Conservation (phyloP, 2,797 vertebrate species). For the Rhinatrema bivittatum region DNA sequence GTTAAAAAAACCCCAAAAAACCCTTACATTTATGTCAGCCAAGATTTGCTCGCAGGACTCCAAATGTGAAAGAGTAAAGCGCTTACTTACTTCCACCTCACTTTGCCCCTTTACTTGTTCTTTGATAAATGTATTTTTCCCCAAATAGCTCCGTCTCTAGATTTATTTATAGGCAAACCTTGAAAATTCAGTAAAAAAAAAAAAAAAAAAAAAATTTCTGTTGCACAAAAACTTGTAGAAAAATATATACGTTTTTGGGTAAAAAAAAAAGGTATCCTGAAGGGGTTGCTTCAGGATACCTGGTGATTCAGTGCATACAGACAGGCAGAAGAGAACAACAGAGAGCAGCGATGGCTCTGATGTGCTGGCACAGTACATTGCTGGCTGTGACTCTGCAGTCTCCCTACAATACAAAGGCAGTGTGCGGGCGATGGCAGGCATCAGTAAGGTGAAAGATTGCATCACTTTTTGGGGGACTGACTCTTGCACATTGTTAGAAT, state of each 20-base stretch:
- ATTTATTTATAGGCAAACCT: too few relatives aligned
- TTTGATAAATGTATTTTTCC: too few relatives aligned
- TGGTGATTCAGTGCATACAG: conserved; percentile 23
- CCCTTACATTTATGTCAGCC: too few relatives aligned
- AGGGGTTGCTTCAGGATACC: conserved; percentile 58
- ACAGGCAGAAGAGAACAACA: conserved; percentile 16
- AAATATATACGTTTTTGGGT: conserved; percentile 46
- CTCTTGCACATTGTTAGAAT: conserved; percentile 96
- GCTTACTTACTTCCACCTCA: too few relatives aligned
- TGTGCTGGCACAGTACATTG: too few relatives aligned
- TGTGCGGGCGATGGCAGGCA: too few relatives aligned
- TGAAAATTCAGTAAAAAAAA: conserved; percentile 34
- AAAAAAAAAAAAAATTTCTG: conserved; percentile 37
- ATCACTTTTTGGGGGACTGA: conserved; percentile 80
- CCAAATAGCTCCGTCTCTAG: too few relatives aligned
- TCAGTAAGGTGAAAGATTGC: too few relatives aligned
- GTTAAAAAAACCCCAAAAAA: too few relatives aligned
- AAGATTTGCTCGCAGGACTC: too few relatives aligned
- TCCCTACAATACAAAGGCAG: conserved; percentile 31
- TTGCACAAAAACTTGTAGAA: conserved; percentile 41
- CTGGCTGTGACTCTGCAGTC: conserved; percentile 17
- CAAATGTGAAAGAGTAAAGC: too few relatives aligned
- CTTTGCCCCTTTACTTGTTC: too few relatives aligned
- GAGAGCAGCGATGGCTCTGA: conserved; percentile 25
- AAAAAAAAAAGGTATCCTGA: conserved; percentile 39